Evolutionary conservation across 1,140 invertebrate genomes (phyloP).

Genomic region (Proctacanthus coquilletti): DNA sequence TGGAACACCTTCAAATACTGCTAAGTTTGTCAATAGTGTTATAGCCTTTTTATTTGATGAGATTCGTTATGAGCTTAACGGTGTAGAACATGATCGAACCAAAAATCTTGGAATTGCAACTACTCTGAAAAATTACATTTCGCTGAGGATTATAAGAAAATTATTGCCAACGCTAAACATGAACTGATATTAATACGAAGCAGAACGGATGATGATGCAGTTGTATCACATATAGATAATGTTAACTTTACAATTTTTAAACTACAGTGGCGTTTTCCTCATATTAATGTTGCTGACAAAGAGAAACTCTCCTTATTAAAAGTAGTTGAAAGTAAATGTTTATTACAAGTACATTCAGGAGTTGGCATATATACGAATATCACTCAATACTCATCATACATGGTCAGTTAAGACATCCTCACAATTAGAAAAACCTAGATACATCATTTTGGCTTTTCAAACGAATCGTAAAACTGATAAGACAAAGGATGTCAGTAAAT

Average conservation of each 20-base stretch:
- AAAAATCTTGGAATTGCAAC: constrained; percentile 27
- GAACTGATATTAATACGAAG: constrained; percentile 30
- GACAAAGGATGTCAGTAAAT: constrained; percentile 8
- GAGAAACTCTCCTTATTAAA: too few relatives aligned
- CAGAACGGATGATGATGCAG: constrained; percentile 13
- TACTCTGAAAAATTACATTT: constrained; percentile 26
- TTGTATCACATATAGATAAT: too few relatives aligned
- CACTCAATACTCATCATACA: constrained; percentile 12
- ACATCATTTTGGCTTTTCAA: constrained; percentile 14
- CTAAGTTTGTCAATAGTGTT: constrained; percentile 23
- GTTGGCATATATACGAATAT: constrained; percentile 28
- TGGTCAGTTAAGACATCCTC: constrained; percentile 20
- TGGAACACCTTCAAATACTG: constrained; percentile 5
- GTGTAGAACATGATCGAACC: constrained; percentile 28
- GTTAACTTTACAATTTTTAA: too few relatives aligned
- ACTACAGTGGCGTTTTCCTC: too few relatives aligned
- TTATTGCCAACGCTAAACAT: constrained; percentile 31
- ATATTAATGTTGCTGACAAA: too few relatives aligned
- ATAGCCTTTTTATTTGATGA: constrained; percentile 30
- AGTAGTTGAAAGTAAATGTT: too few relatives aligned
- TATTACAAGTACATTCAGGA: too few relatives aligned
- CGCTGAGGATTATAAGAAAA: constrained; percentile 31
- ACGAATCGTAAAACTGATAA: constrained; percentile 10
- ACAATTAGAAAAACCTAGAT: constrained; percentile 18
- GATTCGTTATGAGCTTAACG: constrained; percentile 32